Percentiles rank a stretch among this genome's conserved stretches.
These are phyloP conservation scores for Gymnocephalus cernua DNA, from an alignment of 2,113 vertebrate genomes.

Conservation along the genomic window DNA sequence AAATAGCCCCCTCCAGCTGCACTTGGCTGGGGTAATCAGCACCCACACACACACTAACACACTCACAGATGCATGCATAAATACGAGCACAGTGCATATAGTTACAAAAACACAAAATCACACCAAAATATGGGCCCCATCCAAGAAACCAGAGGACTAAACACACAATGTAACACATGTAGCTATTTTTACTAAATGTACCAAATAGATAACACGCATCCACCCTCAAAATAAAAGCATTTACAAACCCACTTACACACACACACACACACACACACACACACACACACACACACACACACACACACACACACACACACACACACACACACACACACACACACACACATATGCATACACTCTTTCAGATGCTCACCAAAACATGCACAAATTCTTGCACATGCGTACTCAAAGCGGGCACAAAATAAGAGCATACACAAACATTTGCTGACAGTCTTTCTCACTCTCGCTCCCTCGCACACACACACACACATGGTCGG, in stretches of 20 bases:
- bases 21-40: slow-evolving; percentile 69
- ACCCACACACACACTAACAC: slow-evolving; percentile 44
- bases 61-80: slow-evolving; percentile 27
- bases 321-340: neutral
- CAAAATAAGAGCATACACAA: slow-evolving; percentile 40
- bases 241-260: neutral
- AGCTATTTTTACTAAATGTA: neutral
- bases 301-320: neutral
- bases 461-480: neutral
- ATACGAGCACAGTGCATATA: neutral
- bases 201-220: slow-evolving; percentile 5
- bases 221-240: neutral
- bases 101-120: neutral
- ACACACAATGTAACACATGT: neutral
- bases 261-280: neutral
- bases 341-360: neutral
- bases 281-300: neutral
- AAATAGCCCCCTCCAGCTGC: slow-evolving; percentile 78
- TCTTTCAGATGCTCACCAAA: slow-evolving; percentile 23
- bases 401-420: neutral
- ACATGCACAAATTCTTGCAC: neutral
- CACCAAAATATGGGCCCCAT: neutral
- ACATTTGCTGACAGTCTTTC: slow-evolving; percentile 46
- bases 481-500: slow-evolving; percentile 35
- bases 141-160: slow-evolving; percentile 9